Base-by-base conservation (phyloP, 2,797 vertebrate genomes). In the Bryconaethiops microstoma region DNA sequence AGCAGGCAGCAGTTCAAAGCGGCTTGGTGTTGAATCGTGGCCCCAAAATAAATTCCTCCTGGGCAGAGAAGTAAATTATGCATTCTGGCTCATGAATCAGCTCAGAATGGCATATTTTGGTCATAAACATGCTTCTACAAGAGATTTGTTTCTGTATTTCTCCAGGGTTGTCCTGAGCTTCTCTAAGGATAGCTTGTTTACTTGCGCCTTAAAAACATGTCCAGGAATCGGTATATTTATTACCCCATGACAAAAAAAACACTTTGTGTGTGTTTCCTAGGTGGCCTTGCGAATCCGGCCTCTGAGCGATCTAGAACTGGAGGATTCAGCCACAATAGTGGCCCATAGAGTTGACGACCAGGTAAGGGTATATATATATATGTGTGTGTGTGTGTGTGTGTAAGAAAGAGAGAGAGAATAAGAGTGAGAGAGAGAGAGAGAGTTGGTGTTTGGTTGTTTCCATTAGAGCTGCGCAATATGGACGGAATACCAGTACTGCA, bases 281-380 rank as follows among this genome's bases (percentile, higher is more conserved):
- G 97, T 98, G 82, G 96, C 96, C 3, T 92, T 98, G 86, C 94
- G 96, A 84, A 93, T 98, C 85, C 94, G 96, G 64, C 97, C 97
- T 54, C 92, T 97, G 88, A 98, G 94, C 8, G 91, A 94, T 84
- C 91, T 92, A 0, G 97, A 98, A 89, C 91, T 95, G 87, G 96
- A 96, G 59, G 96, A 97, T 86, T 93, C 92, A 57, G 96, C 96
- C 65, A 90, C 94, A 0, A 92, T 95, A 64, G 95, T 97, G 55
- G 96, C 96, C 78, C 96, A 96, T 88, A 91, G 94, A 88, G 85
- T 97, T 83, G 96, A 96, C 0, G 92, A 97, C 52, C 96, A 98
- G 96, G 97, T 98, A 91, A 92, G 92, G 77, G 7, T 60, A 8
- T 79, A 9, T 23, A 13, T 50, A 52, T 21, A 39, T 60, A 54